Percentiles rank a stretch among this genome's conserved stretches.
Conservation (phyloP, 2,797 vertebrate species). For the Leptatherina wallacei region DNA sequence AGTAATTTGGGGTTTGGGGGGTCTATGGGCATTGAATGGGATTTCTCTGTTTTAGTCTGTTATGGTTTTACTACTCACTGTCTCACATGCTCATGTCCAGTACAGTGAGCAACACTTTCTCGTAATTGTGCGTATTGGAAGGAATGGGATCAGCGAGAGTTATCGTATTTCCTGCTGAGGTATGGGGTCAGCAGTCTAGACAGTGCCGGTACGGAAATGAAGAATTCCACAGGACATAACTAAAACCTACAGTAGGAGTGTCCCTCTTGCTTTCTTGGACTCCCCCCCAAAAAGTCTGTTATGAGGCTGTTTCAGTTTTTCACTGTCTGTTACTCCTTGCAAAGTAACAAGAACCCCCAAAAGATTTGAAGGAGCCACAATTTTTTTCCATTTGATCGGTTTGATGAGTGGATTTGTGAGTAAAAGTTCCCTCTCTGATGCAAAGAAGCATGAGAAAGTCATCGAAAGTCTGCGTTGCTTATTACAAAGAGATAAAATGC, state of each 20-base stretch:
- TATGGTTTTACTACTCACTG: conserved; percentile 2
- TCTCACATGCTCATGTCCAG: neutral
- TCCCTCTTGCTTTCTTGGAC: conserved; percentile 2
- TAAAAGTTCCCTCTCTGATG: conserved; percentile 1
- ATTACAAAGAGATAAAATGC: conserved; percentile 2
- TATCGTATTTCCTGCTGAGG: conserved; percentile 25
- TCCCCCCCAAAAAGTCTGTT: conserved; percentile 45
- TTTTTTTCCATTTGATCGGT: neutral
- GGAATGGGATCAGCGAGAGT: conserved; percentile 4
- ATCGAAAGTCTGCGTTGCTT: conserved; percentile 39
- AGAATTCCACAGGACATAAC: conserved; percentile 35
- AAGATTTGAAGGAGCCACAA: neutral
- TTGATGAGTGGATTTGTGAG: neutral
- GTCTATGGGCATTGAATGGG: too few species aligned
- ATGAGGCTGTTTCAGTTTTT: conserved; percentile 20
- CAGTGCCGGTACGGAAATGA: conserved; percentile 47
- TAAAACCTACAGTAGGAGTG: conserved; percentile 8
- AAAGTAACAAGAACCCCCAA: conserved; percentile 17
- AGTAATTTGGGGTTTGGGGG: neutral
- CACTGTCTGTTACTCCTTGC: conserved; percentile 12
- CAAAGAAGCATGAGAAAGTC: conserved; percentile 5
- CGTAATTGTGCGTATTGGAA: neutral
- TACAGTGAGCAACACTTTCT: conserved; percentile 43
- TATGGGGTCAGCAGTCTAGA: conserved; percentile 46
- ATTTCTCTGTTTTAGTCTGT: conserved; percentile 34